phyloP scores from a whole-genome alignment of 2,888 invertebrate species.

The Helleia helle region DNA sequence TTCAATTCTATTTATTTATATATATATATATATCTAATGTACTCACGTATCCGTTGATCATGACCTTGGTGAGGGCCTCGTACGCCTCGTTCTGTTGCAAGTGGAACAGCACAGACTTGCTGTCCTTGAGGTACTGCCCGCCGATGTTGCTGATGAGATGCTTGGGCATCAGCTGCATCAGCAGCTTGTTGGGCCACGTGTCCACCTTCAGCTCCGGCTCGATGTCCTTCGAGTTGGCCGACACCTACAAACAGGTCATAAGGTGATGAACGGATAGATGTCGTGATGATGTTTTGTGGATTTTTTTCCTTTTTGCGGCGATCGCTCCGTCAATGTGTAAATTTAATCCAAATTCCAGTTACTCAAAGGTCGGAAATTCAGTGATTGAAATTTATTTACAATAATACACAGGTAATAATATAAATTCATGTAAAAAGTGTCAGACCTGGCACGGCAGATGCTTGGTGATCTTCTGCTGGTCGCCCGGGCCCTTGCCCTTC shows the following conservation, averaged over 20 bases:
- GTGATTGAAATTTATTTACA: too few relatives aligned
- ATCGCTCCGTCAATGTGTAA: too few relatives aligned
- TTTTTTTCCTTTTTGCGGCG: too few relatives aligned
- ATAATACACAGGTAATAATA: too few relatives aligned
- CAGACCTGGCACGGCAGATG: constrained; percentile 72
- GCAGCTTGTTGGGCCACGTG: constrained; percentile 92
- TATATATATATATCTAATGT: too few relatives aligned
- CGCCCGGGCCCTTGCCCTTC: constrained; percentile 84
- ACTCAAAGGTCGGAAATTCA: too few relatives aligned
- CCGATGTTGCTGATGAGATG: constrained; percentile 92
- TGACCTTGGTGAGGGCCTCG: constrained; percentile 91
- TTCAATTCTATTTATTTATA: too few relatives aligned
- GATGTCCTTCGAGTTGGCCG: constrained; percentile 82
- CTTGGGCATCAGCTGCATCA: constrained; percentile 97
- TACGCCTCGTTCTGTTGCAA: constrained; percentile 89
- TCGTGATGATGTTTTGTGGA: too few relatives aligned
- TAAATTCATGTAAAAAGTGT: too few relatives aligned
- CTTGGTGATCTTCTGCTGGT: constrained; percentile 87
- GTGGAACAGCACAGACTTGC: constrained; percentile 93
- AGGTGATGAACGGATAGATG: not conserved
- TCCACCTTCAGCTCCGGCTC: constrained; percentile 95
- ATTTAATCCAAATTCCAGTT: too few relatives aligned
- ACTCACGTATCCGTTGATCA: constrained; percentile 93
- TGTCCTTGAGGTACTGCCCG: constrained; percentile 90
- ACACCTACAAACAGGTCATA: too few relatives aligned